Conservation (phyloP, 1,140 invertebrate genomes). For the Geopemphigus sp. region DNA sequence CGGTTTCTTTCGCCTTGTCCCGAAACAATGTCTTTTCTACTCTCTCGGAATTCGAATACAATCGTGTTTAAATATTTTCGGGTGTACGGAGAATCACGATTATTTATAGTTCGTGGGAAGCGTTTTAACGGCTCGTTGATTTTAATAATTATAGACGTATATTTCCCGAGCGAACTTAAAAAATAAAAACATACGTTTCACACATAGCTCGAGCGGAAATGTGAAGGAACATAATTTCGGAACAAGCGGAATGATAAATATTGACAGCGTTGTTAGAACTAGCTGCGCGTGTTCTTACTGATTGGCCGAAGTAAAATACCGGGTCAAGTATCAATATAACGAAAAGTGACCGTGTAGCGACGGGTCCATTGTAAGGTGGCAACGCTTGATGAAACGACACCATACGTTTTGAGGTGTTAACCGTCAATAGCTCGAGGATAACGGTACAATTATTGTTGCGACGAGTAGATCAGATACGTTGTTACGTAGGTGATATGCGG, state of each 20-base stretch:
- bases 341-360: slow-evolving; percentile 6
- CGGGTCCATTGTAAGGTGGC: slow-evolving; percentile 25
- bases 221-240: background rate
- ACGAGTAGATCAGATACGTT: slow-evolving; percentile 23
- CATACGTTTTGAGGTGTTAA: background rate
- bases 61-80: background rate
- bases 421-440: slow-evolving; percentile 26
- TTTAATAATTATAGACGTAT: slow-evolving; percentile 14
- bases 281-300: background rate
- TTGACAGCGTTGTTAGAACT: no score
- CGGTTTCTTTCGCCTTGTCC: background rate
- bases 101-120: slow-evolving; percentile 10
- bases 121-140: slow-evolving; percentile 27
- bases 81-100: background rate
- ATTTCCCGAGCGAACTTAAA: no score
- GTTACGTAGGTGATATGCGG: background rate
- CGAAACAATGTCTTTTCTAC: background rate
- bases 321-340: background rate
- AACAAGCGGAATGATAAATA: background rate
- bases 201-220: no score
- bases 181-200: background rate
- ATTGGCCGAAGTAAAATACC: background rate
- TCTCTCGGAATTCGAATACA: background rate
- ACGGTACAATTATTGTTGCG: slow-evolving; percentile 37
- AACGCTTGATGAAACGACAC: slow-evolving; percentile 17